Base-by-base conservation (phyloP, 2,797 vertebrate genomes). In the Sternarchorhynchus goeldii region DNA sequence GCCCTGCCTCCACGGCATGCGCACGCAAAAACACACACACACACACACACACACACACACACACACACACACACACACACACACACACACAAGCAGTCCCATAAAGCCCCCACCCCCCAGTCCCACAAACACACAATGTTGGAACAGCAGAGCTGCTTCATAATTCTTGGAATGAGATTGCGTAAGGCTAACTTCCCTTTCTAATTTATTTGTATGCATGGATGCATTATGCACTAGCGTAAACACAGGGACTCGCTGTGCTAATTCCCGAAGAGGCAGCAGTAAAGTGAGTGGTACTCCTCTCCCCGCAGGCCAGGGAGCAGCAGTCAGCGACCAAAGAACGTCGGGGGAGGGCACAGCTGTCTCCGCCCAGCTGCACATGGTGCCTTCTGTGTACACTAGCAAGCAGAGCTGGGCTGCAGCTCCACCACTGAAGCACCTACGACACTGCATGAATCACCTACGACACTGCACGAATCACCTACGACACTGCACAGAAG, bases 31-130 rank as follows among this genome's bases (percentile, higher is more conserved):
- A 70, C 59, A 67, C 72, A 31, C 66, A 53, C 55, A 45, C 21
- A 69, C 14, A 36, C 76, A 69, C 32, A 76, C 77, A 25, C 53
- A 66, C 58, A 81, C 36, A 74, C 50, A 50, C 45, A 14, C 45
- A 14, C 10, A 50, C 10, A 3, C 8, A 50, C 12, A 14, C 12
- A 14, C 12, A 14, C 45, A 50, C 10, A 14, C 45, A 50, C 45
- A 50, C 10, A 50, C 45, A 50, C 8, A 45, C 41, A 45, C 41
- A 45, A 8, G 10, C 41, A 45, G 6, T 8, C 5, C 6, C 60
- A 6, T 17, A 4, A 8, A 59, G 6, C 18, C 6, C 50, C 39
- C 39, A 6, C 39, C 39, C 6, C 39, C 39, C 39, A 41, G 10
- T 10, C 39, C 39, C 39, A 50, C 45, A 50, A 50, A 50, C 45